These are phyloP conservation scores for Sabatieria punctata DNA, from an alignment of 2,888 invertebrate species.

Conservation along the genomic window DNA sequence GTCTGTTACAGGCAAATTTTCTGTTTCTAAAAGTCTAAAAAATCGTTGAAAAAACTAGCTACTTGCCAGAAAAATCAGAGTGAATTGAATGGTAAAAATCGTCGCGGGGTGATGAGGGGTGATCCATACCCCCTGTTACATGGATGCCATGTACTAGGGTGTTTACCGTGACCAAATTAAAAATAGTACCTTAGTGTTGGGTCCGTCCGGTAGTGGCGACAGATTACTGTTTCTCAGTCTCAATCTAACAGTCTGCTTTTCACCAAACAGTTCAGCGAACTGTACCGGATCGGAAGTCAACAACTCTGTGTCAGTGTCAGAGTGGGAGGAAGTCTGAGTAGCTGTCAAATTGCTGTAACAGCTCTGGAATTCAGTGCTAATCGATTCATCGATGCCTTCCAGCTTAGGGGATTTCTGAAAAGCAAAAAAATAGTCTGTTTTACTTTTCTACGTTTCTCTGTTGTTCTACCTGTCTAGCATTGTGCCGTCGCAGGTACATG, in stretches of 20 bases:
- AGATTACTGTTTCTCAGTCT: conserved; percentile 11
- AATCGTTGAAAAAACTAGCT: too few species aligned
- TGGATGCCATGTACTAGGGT: too few species aligned
- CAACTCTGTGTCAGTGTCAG: background rate
- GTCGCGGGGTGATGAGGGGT: too few species aligned
- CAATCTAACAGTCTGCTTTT: conserved; percentile 13
- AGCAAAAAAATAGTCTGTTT: background rate
- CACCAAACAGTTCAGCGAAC: conserved; percentile 15
- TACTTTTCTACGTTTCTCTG: background rate
- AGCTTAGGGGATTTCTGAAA: too few species aligned
- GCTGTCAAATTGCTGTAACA: background rate
- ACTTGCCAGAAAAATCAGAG: too few species aligned
- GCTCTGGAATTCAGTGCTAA: background rate
- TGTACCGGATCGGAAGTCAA: conserved; percentile 15
- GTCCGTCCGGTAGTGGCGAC: conserved; percentile 4
- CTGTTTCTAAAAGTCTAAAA: too few species aligned
- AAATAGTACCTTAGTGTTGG: conserved; percentile 14
- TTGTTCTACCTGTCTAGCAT: background rate
- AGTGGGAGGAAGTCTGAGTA: background rate
- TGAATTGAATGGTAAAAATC: too few species aligned
- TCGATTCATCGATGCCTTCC: too few species aligned
- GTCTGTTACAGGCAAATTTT: too few species aligned
- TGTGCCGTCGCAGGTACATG: conserved; percentile 1
- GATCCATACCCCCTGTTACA: too few species aligned
- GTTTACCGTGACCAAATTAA: too few species aligned